Base-by-base conservation (phyloP, 2,888 invertebrate genomes). In the Pyrocoelia pectoralis region DNA sequence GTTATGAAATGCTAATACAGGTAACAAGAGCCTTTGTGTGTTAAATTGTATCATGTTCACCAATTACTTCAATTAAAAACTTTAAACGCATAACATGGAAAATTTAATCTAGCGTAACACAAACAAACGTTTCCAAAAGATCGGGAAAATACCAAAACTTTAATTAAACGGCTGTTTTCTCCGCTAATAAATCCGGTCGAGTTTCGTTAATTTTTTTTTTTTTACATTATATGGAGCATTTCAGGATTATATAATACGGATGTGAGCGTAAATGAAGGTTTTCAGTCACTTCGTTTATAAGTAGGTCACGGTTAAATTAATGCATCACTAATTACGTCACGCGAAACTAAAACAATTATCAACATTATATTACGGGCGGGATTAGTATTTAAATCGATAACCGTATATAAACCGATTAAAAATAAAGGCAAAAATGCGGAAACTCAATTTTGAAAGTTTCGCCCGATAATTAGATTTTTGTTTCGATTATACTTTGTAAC, bases 381-480 rank as follows among this genome's bases (percentile, higher is more conserved):
- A 33, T 33, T 33, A 33, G 10, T 6, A 2, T 33, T 33, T 33
- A 33, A 33, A 33, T 33, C 33, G 33, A n/a, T 33, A 33, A 33
- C 33, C n/a, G n/a, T n/a, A n/a, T n/a, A 33, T n/a, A n/a, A 33
- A 4, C 33, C 33, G 8, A 33, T 33, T 33, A 33, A 33, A 33
- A 33, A n/a, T 33, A 33, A 33, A 33, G 33, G 24, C 24, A 24
- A 24, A 24, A 24, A 24, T 3, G 24, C 24, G 4, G 24, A 24
- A 24, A 24, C 24, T 24, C 24, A 24, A 24, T 24, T n/a, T 33
- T 33, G 33, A 33, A 33, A 33, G 33, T 33, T 33, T 33, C 33
- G 29, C 24, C 24, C 55, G 38, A 52, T 49, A 18, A 24, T 49
- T 49, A 49, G 49, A 49, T 49, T 49, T 49, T 50, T 9, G 13